Evolutionary conservation across 2,888 invertebrate genomes (phyloP).

Genomic region (Melolontha melolontha): DNA sequence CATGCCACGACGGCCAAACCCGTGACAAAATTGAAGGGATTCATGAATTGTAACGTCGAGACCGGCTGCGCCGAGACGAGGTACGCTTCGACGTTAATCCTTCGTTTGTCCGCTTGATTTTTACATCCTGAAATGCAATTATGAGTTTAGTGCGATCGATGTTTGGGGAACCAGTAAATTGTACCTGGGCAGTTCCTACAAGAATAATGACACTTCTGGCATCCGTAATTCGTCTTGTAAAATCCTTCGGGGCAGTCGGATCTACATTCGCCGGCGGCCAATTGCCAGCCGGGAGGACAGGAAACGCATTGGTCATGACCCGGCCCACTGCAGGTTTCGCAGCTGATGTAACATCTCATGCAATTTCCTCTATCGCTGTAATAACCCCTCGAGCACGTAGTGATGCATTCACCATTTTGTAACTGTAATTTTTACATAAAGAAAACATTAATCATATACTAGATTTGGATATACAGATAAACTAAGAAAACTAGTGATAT

Average conservation of each 20-base stretch:
- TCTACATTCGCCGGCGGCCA: conserved; percentile 87
- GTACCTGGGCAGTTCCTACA: conserved; percentile 88
- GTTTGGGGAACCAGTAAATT: neutral
- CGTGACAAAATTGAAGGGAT: conserved; percentile 74
- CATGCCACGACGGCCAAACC: conserved; percentile 77
- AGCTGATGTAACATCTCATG: conserved; percentile 85
- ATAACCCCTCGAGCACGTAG: conserved; percentile 84
- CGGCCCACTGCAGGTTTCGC: conserved; percentile 87
- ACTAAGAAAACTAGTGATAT: no score
- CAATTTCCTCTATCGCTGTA: conserved; percentile 89
- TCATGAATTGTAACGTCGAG: conserved; percentile 63
- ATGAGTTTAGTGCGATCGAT: neutral
- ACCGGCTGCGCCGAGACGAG: conserved; percentile 64
- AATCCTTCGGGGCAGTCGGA: conserved; percentile 89
- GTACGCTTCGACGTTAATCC: conserved; percentile 64
- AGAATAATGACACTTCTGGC: conserved; percentile 90
- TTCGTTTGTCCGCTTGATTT: conserved; percentile 62
- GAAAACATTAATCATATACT: neutral
- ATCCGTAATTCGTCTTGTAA: conserved; percentile 84
- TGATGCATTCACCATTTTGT: conserved; percentile 86
- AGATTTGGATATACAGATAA: neutral
- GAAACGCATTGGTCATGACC: conserved; percentile 86
- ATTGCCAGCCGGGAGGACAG: conserved; percentile 83
- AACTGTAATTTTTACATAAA: conserved; percentile 62
- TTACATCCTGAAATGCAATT: conserved; percentile 60